A percentile compares a stretch with the other conserved stretches of the same genome.
phyloP scores from a whole-genome alignment of 2,113 vertebrate species.

The Merops nubicus region DNA sequence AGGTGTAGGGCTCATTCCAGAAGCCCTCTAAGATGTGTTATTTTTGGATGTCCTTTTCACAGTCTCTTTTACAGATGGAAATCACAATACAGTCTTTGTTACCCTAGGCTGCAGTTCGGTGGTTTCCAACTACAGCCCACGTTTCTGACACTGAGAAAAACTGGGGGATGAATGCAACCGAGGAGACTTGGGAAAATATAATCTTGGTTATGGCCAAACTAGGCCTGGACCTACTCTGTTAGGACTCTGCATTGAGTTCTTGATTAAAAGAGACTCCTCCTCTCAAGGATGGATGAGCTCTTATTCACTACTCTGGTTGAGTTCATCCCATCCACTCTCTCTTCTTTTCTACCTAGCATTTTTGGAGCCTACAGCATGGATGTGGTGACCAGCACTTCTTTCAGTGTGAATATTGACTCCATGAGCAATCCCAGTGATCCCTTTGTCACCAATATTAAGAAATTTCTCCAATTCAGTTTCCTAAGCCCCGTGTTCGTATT shows the following conservation, averaged over 20 bases:
- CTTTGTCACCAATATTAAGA: slow-evolving; percentile 79
- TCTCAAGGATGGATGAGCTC: not conserved
- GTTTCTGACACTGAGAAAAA: not conserved
- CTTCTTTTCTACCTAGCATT: slow-evolving; percentile 8
- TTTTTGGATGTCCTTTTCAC: not conserved
- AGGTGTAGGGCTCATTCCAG: not conserved
- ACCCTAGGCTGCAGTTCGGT: not conserved
- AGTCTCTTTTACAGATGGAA: not conserved
- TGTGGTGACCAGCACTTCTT: slow-evolving; percentile 79
- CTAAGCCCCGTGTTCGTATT: slow-evolving; percentile 66
- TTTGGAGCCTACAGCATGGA: slow-evolving; percentile 77
- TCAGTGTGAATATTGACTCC: slow-evolving; percentile 81
- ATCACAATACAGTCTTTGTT: not conserved
- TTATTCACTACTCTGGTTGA: not conserved
- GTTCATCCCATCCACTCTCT: not conserved
- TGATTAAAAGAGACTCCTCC: not conserved
- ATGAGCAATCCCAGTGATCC: slow-evolving; percentile 79
- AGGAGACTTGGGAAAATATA: not conserved
- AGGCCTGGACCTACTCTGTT: not conserved
- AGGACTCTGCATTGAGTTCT: not conserved
- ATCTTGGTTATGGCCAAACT: not conserved
- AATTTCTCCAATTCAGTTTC: slow-evolving; percentile 73
- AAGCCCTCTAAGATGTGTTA: not conserved
- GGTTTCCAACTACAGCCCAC: not conserved
- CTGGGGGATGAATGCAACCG: not conserved